Conservation (phyloP, 2,113 vertebrate species). For the Mystacornis crossleyi region DNA sequence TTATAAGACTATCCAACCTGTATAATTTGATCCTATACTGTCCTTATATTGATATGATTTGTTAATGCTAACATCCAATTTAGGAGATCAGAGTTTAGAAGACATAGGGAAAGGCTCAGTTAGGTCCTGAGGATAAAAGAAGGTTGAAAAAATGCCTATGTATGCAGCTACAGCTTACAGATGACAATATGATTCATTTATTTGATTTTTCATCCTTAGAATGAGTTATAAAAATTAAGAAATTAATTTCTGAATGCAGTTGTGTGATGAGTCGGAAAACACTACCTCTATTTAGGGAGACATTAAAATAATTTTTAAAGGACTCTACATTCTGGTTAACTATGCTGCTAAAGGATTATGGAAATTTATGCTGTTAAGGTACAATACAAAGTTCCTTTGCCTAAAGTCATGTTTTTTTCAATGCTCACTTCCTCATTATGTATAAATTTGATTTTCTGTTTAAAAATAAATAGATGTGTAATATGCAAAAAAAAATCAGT, state of each 20-base stretch:
- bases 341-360: background rate
- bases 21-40: background rate
- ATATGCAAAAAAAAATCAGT: background rate
- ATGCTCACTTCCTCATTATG: background rate
- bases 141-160: background rate
- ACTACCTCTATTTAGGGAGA: background rate
- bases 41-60: background rate
- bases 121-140: background rate
- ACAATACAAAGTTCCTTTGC: background rate
- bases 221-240: background rate
- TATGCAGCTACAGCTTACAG: background rate
- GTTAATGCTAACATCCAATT: background rate
- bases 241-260: background rate
- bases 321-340: background rate
- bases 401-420: background rate
- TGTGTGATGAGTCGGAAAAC: background rate
- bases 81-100: background rate
- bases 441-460: background rate
- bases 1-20: background rate
- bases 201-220: background rate
- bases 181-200: background rate
- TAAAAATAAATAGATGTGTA: background rate
- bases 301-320: background rate
- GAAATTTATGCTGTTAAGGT: background rate
- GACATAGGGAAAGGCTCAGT: background rate